Conservation (phyloP, 1,140 invertebrate genomes). For the Ephestia elutella region DNA sequence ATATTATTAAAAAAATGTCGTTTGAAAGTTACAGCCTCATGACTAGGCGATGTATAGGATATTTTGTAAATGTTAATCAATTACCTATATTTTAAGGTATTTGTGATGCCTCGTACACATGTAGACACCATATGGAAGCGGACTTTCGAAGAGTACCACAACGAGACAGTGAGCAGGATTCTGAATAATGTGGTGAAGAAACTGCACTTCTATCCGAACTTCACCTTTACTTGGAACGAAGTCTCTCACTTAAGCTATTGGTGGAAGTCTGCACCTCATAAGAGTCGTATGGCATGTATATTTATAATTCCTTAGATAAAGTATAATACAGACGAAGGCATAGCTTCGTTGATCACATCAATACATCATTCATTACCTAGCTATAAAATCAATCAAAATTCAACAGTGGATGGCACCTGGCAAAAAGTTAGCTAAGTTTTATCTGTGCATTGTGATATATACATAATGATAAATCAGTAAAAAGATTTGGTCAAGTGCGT, state of each 20-base stretch:
- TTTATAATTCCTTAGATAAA: background rate
- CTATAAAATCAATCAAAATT: too few species aligned
- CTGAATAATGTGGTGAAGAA: slow-evolving; percentile 85
- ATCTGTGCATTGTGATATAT: too few species aligned
- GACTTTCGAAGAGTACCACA: slow-evolving; percentile 45
- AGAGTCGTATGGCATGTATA: slow-evolving; percentile 42
- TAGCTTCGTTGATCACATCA: too few species aligned
- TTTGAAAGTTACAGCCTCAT: too few species aligned
- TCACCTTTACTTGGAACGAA: slow-evolving; percentile 96
- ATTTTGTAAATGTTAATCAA: too few species aligned
- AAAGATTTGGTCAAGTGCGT: too few species aligned
- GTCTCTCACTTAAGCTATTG: slow-evolving; percentile 92
- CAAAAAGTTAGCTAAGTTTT: too few species aligned
- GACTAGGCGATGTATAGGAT: too few species aligned
- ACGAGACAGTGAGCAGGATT: slow-evolving; percentile 41
- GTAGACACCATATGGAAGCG: slow-evolving; percentile 52
- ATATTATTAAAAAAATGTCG: too few species aligned
- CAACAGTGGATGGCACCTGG: too few species aligned
- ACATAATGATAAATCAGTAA: too few species aligned
- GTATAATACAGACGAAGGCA: background rate
- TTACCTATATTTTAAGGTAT: slow-evolving; percentile 54
- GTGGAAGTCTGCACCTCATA: slow-evolving; percentile 80
- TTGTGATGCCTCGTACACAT: slow-evolving; percentile 44
- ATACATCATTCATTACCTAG: too few species aligned
- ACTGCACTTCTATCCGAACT: slow-evolving; percentile 82